Base-by-base conservation (phyloP, 2,113 vertebrate species). In the Lepisosteus osseus region DNA sequence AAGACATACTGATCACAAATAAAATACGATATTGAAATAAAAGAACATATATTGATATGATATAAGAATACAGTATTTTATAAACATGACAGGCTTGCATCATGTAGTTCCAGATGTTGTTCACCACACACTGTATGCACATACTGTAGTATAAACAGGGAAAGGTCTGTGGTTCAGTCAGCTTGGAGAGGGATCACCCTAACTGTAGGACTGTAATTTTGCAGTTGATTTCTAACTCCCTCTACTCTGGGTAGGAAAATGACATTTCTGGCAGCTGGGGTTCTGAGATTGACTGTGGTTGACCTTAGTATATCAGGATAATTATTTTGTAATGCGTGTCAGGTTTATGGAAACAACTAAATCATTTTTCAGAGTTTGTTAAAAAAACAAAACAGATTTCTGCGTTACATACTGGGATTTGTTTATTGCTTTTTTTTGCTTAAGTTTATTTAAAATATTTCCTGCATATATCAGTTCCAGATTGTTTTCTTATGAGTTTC, bases 241-340 rank as follows among this genome's bases (percentile, higher is more conserved):
- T 45, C 40, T 57, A 12, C 40, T 74, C 17, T 65, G 45, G 42
- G 61, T 6, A 73, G 67, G 70, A 66, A 73, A 64, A 42, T 14
- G 40, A n/a, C 15, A 8, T 13, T 55, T 65, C 40, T 76, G 70
- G 73, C 61, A 75, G 63, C 4, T 4, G 45, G 63, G 51, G 43
- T 67, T 68, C 69, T 68, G 68, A 54, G 68, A 72, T 57, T 56
- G 40, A 51, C 41, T 69, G 61, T 54, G 75, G 73, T 77, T 69
- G 57, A 76, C 64, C 70, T 71, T 75, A 65, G 61, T 77, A 68
- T 72, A 76, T 77, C 63, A 69, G 54, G 51, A 54, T 76, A 54
- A 68, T 80, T 61, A 70, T 54, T 56, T 72, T 55, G 61, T 61
- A 54, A 13, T 75, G 70, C 14, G 15, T 61, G 44, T 11, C 66